A percentile compares a stretch with the other conserved stretches of the same genome.
phyloP scores from a whole-genome alignment of 2,113 vertebrate species.

The Symphodus melops region DNA sequence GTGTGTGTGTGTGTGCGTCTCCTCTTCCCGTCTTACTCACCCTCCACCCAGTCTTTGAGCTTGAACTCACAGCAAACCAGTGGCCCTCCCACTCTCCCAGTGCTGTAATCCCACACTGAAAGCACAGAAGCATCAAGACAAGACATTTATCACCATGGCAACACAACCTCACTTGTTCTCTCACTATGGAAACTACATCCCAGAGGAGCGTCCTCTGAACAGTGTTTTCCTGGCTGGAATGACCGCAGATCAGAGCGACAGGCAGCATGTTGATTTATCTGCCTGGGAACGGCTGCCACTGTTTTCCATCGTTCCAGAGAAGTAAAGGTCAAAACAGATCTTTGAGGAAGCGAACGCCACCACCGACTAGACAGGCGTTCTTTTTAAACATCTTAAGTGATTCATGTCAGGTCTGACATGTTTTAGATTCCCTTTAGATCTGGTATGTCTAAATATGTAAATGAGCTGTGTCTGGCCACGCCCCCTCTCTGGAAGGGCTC shows the following conservation, averaged over 20 bases:
- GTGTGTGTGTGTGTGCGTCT: constrained; percentile 38
- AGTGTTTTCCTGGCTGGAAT: constrained; percentile 41
- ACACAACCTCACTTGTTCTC: constrained; percentile 56
- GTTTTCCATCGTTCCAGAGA: constrained; percentile 5
- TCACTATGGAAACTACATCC: constrained; percentile 70
- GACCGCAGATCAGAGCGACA: constrained; percentile 8
- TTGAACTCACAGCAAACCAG: constrained; percentile 95
- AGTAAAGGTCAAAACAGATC: background rate
- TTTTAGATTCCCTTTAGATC: too few species aligned
- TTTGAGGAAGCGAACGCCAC: background rate
- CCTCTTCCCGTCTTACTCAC: constrained; percentile 76
- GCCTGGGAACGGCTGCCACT: constrained; percentile 53
- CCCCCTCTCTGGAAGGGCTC: too few species aligned
- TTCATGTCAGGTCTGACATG: too few species aligned
- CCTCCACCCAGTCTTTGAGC: constrained; percentile 95
- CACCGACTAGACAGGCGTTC: background rate
- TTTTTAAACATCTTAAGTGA: background rate
- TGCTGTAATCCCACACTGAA: constrained; percentile 95
- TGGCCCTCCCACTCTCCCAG: constrained; percentile 94
- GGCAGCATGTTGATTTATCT: constrained; percentile 20
- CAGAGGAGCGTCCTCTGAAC: constrained; percentile 50
- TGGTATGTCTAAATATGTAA: too few species aligned
- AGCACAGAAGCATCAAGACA: constrained; percentile 45
- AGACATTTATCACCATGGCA: constrained; percentile 54
- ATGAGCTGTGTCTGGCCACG: too few species aligned